Evolutionary conservation across 2,888 invertebrate species (phyloP).

Genomic region (Protophormia terraenovae): DNA sequence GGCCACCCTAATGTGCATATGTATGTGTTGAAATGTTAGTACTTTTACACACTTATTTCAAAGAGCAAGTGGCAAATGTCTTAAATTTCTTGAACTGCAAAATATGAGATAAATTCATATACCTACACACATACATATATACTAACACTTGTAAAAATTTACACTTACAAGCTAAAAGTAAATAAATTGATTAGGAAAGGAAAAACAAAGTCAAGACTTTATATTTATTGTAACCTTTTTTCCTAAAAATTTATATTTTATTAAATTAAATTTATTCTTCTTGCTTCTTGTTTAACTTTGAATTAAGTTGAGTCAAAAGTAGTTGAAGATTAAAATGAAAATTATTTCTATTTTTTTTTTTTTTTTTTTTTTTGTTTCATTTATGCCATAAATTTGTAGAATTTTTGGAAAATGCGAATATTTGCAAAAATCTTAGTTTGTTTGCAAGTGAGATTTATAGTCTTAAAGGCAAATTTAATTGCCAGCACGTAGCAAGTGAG

Average conservation of each 20-base stretch:
- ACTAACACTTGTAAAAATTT: not conserved
- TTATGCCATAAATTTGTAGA: conserved; percentile 20
- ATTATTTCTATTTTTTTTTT: not conserved
- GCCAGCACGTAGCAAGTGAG: conserved; percentile 21
- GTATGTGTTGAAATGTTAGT: no score
- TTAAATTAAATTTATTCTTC: not conserved
- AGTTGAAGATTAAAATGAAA: not conserved
- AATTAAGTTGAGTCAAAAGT: not conserved
- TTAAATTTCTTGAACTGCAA: conserved; percentile 2
- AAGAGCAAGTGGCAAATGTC: conserved; percentile 30
- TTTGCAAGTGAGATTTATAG: conserved; percentile 32
- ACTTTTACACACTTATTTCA: not conserved
- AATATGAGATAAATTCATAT: not conserved
- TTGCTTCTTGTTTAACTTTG: not conserved
- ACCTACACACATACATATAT: not conserved
- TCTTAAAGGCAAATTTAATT: conserved; percentile 36
- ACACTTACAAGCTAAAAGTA: not conserved
- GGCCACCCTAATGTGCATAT: no score
- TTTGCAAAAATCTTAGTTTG: conserved; percentile 27
- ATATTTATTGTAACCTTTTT: not conserved
- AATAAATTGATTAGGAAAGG: not conserved
- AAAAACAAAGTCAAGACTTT: not conserved
- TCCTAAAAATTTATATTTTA: not conserved
- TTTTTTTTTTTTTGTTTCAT: not conserved
- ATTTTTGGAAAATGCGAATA: conserved; percentile 19